Percentiles rank a stretch among this genome's conserved stretches.
Evolutionary conservation across 1,140 invertebrate species (phyloP).

Genomic region (Dendroctonus ponderosae): DNA sequence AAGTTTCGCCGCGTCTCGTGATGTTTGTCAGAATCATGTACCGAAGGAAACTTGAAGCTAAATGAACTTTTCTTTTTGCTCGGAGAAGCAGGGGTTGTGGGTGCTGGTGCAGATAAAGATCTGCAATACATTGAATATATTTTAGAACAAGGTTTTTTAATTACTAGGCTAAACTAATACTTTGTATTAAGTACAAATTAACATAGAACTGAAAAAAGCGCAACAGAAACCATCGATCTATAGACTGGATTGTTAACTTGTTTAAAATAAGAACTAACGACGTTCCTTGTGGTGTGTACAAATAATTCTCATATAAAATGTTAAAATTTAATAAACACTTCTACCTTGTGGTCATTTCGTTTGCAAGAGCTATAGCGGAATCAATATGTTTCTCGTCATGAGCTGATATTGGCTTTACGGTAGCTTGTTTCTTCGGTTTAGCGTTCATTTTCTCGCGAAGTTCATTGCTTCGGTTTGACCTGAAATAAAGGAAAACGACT

Average conservation of each 20-base stretch:
- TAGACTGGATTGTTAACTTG: no score
- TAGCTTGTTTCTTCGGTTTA: constrained; percentile 73
- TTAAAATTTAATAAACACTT: no score
- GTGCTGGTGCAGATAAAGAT: constrained; percentile 80
- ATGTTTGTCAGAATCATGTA: constrained; percentile 52
- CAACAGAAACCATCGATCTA: no score
- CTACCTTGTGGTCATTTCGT: constrained; percentile 78
- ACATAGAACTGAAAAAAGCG: no score
- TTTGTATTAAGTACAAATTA: no score
- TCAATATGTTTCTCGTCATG: constrained; percentile 92
- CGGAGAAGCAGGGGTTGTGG: constrained; percentile 73
- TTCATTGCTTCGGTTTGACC: constrained; percentile 70
- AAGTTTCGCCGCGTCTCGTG: constrained; percentile 74
- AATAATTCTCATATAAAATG: no score
- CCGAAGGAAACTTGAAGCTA: constrained; percentile 77
- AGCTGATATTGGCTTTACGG: constrained; percentile 91
- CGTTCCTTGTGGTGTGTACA: no score
- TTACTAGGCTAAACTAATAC: no score
- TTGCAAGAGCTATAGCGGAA: constrained; percentile 89
- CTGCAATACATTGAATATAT: constrained; percentile 9
- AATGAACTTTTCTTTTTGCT: constrained; percentile 85
- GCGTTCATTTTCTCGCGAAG: constrained; percentile 61
- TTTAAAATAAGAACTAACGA: no score
- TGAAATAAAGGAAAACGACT: constrained; percentile 39
- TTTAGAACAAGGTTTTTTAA: no score